phyloP scores from a whole-genome alignment of 2,797 vertebrate genomes.

The Cetoscarus ocellatus region DNA sequence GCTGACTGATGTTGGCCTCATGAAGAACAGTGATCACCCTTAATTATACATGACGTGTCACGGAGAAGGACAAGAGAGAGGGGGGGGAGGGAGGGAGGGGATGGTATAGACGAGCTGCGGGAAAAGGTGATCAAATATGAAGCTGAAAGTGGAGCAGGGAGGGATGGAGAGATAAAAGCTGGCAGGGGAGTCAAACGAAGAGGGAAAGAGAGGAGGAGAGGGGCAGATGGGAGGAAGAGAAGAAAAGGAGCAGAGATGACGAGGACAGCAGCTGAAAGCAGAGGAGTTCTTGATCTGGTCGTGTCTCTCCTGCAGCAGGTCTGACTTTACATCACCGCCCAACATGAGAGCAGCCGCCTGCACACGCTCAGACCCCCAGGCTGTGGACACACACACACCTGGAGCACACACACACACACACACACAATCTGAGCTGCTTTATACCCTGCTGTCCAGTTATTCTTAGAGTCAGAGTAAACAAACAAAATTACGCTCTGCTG shows the following conservation, averaged over 20 bases:
- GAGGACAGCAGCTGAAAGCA: conserved; percentile 27
- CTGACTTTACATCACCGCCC: conserved; percentile 51
- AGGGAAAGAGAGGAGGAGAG: conserved; percentile 18
- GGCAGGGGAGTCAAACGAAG: background rate
- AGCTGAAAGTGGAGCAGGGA: conserved; percentile 44
- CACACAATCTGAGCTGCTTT: background rate
- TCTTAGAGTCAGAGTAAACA: conserved; percentile 31
- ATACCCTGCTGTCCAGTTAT: conserved; percentile 24
- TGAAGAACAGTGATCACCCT: conserved; percentile 79
- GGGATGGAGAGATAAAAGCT: too few relatives aligned
- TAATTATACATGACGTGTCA: conserved; percentile 84
- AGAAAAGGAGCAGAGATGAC: conserved; percentile 15
- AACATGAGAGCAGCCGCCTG: conserved; percentile 58
- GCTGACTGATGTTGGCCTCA: conserved; percentile 75
- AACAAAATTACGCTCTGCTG: conserved; percentile 30
- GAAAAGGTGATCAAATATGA: conserved; percentile 46
- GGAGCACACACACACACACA: conserved; percentile 11
- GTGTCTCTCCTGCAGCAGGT: conserved; percentile 57
- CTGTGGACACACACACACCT: conserved; percentile 28
- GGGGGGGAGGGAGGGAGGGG: background rate
- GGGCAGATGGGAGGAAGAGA: conserved; percentile 27
- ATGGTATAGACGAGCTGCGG: conserved; percentile 43
- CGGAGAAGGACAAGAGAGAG: conserved; percentile 54
- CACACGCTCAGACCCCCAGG: conserved; percentile 33
- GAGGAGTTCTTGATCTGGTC: conserved; percentile 67